A percentile compares a stretch with the other conserved stretches of the same genome.
Conservation (phyloP, 2,797 vertebrate genomes). For the Sternotherus odoratus region DNA sequence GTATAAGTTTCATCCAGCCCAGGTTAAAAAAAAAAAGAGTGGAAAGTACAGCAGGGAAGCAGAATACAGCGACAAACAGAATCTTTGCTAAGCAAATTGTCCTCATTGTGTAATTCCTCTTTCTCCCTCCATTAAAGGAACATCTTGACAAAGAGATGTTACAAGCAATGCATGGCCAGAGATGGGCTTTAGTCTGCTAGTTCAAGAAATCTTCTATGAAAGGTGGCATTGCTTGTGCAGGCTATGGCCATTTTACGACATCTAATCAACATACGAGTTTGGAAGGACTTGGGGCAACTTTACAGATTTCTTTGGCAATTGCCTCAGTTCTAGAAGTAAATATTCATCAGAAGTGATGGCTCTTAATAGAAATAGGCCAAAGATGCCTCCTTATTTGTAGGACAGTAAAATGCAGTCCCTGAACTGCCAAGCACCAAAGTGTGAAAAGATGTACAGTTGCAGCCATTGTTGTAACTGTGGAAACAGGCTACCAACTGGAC, state of each 20-base stretch:
- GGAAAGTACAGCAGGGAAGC: background rate
- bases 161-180: background rate
- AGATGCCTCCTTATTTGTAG: background rate
- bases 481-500: background rate
- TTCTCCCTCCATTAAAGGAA: background rate
- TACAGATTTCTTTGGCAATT: background rate
- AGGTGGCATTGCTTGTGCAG: background rate
- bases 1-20: background rate
- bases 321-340: background rate
- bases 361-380: constrained; percentile 1
- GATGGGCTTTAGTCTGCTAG: background rate
- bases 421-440: background rate
- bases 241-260: background rate
- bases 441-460: background rate
- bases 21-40: background rate
- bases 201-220: background rate
- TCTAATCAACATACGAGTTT: background rate
- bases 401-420: background rate
- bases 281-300: background rate
- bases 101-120: background rate
- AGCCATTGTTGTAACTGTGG: background rate
- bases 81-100: background rate
- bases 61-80: background rate
- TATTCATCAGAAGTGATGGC: background rate
- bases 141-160: background rate